Conservation (phyloP, 2,113 vertebrate species). For the Chlamydotis undulata region DNA sequence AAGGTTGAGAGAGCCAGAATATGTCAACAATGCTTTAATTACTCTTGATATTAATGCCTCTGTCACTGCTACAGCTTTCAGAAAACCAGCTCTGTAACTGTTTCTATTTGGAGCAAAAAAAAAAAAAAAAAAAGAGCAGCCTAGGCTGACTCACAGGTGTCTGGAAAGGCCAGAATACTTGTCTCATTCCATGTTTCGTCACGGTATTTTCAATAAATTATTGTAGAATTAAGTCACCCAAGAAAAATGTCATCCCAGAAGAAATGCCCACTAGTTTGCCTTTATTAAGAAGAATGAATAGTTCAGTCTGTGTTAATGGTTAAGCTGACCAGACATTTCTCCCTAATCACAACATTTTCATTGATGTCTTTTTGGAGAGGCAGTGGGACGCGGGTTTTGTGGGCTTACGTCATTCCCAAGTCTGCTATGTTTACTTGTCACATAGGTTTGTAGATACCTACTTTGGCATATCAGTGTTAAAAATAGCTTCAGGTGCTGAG, state of each 20-base stretch:
- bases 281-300: background rate
- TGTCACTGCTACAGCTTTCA: background rate
- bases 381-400: background rate
- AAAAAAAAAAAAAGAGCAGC: background rate
- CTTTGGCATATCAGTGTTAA: background rate
- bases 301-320: background rate
- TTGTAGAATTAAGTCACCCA: background rate
- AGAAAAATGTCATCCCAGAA: slow-evolving; percentile 15
- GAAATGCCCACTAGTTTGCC: background rate
- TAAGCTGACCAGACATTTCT: background rate
- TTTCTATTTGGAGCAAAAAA: background rate
- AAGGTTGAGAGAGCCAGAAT: background rate
- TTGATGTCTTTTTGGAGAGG: background rate
- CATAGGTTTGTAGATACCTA: background rate
- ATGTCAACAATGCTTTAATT: background rate
- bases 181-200: background rate
- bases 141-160: slow-evolving; percentile 35
- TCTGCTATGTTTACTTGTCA: background rate
- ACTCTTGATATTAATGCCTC: background rate
- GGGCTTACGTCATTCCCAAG: background rate
- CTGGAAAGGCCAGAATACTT: slow-evolving; percentile 22
- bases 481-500: slow-evolving; percentile 10
- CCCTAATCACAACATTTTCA: background rate
- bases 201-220: background rate
- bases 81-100: background rate